These are phyloP conservation scores for Narcine bancroftii DNA, from an alignment of 2,113 vertebrate species.

Conservation along the genomic window DNA sequence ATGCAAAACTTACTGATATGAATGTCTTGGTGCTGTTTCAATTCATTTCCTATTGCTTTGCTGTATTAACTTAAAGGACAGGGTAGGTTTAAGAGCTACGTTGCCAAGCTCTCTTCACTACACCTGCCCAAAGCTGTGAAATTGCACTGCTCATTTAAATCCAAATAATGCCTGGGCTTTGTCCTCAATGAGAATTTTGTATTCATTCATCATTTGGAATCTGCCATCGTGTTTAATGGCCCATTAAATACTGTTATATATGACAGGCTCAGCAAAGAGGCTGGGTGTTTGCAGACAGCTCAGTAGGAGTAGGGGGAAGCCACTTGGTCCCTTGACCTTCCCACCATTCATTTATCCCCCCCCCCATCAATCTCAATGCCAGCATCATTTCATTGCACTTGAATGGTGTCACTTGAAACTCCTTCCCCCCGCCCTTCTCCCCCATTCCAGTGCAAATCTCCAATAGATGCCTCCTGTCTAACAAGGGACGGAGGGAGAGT, in stretches of 20 bases:
- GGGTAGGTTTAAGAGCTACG: not conserved
- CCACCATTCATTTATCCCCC: not conserved
- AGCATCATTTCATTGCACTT: not conserved
- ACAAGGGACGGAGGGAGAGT: not conserved
- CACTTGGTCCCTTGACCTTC: too few relatives aligned
- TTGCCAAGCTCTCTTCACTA: not conserved
- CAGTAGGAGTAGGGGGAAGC: not conserved
- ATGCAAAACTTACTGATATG: not conserved
- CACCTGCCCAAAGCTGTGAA: not conserved
- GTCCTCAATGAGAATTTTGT: constrained; percentile 19
- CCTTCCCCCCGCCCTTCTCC: too few relatives aligned
- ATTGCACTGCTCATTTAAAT: not conserved
- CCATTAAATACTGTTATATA: not conserved
- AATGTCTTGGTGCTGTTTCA: not conserved
- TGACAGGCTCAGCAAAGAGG: not conserved
- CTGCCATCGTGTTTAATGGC: not conserved
- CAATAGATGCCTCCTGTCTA: too few relatives aligned
- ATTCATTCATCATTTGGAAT: constrained; percentile 26
- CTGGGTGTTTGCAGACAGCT: not conserved
- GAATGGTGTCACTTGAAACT: not conserved
- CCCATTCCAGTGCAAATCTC: too few relatives aligned
- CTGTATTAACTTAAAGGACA: not conserved
- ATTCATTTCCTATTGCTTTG: not conserved
- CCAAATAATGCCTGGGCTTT: not conserved
- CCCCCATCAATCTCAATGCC: too few relatives aligned